Evolutionary conservation across 2,113 vertebrate species (phyloP).

Genomic region (Periophthalmus modestus): DNA sequence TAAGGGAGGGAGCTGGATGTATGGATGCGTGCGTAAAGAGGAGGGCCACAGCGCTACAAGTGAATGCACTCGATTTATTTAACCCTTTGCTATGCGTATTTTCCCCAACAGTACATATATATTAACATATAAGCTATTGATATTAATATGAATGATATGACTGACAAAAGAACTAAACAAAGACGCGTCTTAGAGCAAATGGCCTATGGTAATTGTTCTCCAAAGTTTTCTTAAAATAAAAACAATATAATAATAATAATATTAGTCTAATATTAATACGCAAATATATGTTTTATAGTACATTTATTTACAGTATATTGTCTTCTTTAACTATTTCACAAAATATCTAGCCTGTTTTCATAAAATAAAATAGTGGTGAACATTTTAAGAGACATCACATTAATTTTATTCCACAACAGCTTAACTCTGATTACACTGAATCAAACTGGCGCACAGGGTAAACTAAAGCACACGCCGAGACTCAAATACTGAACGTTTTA

Average conservation of each 20-base stretch:
- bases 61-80: constrained; percentile 32
- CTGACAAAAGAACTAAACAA: not conserved
- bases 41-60: constrained; percentile 41
- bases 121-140: too few species aligned
- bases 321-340: not conserved
- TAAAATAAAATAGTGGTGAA: not conserved
- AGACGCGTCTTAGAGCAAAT: not conserved
- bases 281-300: not conserved
- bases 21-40: constrained; percentile 1
- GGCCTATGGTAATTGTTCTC: not conserved
- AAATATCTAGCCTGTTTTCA: not conserved
- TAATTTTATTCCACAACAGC: not conserved
- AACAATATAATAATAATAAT: too few species aligned
- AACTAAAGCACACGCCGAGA: not conserved
- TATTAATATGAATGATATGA: not conserved
- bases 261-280: not conserved
- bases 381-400: not conserved
- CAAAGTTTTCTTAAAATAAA: not conserved
- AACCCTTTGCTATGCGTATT: not conserved
- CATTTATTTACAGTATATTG: not conserved
- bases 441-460: not conserved
- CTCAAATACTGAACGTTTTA: not conserved
- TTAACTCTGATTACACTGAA: not conserved
- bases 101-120: not conserved
- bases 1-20: constrained; percentile 20